Conservation (phyloP, 2,888 invertebrate genomes). For the Drosophila leonis region DNA sequence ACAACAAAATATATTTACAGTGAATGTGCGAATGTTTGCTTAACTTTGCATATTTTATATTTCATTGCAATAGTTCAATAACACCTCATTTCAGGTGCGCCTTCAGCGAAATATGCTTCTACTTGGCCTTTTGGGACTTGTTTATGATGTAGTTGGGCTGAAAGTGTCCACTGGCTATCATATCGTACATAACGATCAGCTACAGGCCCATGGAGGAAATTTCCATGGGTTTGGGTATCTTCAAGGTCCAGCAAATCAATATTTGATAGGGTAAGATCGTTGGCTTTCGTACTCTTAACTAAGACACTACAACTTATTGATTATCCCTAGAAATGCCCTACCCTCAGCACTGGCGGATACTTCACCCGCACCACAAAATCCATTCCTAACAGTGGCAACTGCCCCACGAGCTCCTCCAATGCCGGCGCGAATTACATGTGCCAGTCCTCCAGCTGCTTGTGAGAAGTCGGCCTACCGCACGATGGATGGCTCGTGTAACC, state of each 20-base stretch:
- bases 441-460: slow-evolving; percentile 79
- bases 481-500: slow-evolving; percentile 98
- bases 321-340: slow-evolving; percentile 61
- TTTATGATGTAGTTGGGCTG: slow-evolving; percentile 32
- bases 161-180: slow-evolving; percentile 79
- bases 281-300: too few relatives aligned
- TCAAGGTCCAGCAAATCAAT: slow-evolving; percentile 49
- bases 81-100: slow-evolving; percentile 44
- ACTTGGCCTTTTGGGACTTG: slow-evolving; percentile 49
- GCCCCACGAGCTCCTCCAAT: slow-evolving; percentile 40
- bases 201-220: slow-evolving; percentile 27
- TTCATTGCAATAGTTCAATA: background rate
- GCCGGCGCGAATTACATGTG: slow-evolving; percentile 78
- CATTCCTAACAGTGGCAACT: slow-evolving; percentile 56
- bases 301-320: background rate
- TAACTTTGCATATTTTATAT: background rate
- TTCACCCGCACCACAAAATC: slow-evolving; percentile 74
- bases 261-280: slow-evolving; percentile 52
- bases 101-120: slow-evolving; percentile 34
- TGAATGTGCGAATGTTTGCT: background rate
- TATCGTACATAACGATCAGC: slow-evolving; percentile 75
- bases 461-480: slow-evolving; percentile 88
- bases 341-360: slow-evolving; percentile 42
- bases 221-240: slow-evolving; percentile 65
- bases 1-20: background rate